Percentiles rank a stretch among this genome's conserved stretches.
These are phyloP conservation scores for Chiridota heheva DNA, from an alignment of 35 echinoderm and acorn worm genomes.

Conservation along the genomic window DNA sequence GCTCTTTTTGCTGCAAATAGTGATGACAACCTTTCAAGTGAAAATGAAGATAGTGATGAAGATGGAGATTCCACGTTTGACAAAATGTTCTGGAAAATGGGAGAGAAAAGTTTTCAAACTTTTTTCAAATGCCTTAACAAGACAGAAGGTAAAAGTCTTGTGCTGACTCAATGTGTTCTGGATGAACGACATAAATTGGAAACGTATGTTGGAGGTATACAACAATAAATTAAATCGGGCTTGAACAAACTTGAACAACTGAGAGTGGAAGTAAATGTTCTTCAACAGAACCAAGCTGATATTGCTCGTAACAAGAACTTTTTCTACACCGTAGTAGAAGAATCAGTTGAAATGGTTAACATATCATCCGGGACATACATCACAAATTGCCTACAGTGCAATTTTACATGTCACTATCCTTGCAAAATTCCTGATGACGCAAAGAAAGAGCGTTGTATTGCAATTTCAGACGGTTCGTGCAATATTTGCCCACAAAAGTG, in stretches of 20 bases:
- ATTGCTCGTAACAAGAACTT: constrained; percentile 54
- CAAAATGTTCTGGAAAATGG: constrained; percentile 67
- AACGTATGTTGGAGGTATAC: constrained; percentile 24
- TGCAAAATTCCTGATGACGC: constrained; percentile 25
- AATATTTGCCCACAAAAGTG: constrained; percentile 46
- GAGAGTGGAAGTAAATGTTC: constrained; percentile 20
- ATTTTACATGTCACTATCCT: constrained; percentile 55
- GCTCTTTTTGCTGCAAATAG: constrained; percentile 44
- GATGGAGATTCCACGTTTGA: constrained; percentile 14
- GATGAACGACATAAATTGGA: constrained; percentile 52
- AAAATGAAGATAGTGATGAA: not conserved
- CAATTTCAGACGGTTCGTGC: constrained; percentile 22
- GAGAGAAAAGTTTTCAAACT: constrained; percentile 10
- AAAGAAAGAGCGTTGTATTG: not conserved
- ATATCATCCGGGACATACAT: constrained; percentile 27
- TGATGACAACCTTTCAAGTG: not conserved
- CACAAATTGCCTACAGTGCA: constrained; percentile 41
- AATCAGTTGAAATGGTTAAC: not conserved
- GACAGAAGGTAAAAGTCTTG: constrained; percentile 37
- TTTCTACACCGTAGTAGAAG: constrained; percentile 20
- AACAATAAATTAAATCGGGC: constrained; percentile 37
- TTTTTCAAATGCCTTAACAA: constrained; percentile 33
- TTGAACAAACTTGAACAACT: constrained; percentile 57
- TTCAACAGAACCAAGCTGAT: constrained; percentile 26
- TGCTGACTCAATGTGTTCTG: constrained; percentile 45